Percentiles rank a stretch among this genome's conserved stretches.
Evolutionary conservation across 2,113 vertebrate species (phyloP).

Genomic region (Myiopsitta monachus): DNA sequence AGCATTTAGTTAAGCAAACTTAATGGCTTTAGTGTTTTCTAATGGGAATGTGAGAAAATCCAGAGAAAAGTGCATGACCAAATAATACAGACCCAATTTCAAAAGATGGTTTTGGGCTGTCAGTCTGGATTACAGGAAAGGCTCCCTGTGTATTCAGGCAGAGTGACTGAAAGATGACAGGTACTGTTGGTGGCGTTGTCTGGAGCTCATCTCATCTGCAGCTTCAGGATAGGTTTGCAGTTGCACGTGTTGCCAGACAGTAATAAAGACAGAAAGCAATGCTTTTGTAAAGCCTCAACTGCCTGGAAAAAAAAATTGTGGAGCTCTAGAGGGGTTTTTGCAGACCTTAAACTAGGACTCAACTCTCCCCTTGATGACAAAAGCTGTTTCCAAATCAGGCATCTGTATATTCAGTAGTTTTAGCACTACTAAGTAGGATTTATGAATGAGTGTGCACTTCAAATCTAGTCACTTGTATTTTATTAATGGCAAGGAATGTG

Average conservation of each 20-base stretch:
- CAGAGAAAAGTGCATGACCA: neutral
- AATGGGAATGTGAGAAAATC: neutral
- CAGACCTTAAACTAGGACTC: neutral
- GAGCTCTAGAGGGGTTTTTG: neutral
- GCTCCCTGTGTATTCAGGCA: neutral
- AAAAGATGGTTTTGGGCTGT: neutral
- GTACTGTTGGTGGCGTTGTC: neutral
- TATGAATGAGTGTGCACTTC: neutral
- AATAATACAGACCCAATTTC: neutral
- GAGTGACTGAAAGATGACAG: neutral
- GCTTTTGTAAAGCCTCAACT: neutral
- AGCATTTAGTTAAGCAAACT: neutral
- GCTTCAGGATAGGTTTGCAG: neutral
- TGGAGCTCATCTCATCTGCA: neutral
- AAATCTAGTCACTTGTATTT: neutral
- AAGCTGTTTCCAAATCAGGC: neutral
- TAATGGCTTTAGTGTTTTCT: neutral
- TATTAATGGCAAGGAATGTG: neutral
- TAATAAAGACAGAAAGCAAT: neutral
- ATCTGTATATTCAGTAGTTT: neutral
- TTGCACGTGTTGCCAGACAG: neutral
- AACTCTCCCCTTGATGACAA: neutral
- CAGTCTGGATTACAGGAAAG: neutral
- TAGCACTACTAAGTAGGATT: neutral
- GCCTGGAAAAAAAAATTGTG: neutral